Evolutionary conservation across 2,888 invertebrate genomes (phyloP).

Genomic region (Eupithecia subumbrata): DNA sequence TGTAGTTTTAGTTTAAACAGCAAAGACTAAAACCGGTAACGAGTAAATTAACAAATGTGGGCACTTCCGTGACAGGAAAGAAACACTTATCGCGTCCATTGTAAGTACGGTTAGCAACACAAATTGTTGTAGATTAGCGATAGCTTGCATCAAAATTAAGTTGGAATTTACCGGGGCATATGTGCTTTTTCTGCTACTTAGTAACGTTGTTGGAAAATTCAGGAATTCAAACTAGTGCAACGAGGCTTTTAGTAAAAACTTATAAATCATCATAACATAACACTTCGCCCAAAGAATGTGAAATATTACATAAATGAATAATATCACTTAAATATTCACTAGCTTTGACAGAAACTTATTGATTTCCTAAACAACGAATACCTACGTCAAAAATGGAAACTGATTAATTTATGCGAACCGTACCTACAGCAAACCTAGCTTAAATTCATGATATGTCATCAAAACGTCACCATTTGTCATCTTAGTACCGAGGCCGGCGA

Average conservation of each 20-base stretch:
- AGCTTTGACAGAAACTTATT: not conserved
- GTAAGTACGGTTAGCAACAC: conserved; percentile 53
- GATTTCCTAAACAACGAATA: not conserved
- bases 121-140: conserved; percentile 38
- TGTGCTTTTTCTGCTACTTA: conserved; percentile 1
- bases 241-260: not conserved
- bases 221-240: not conserved
- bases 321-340: not conserved
- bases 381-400: not conserved
- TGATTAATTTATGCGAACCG: not conserved
- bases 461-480: conserved; percentile 43
- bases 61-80: conserved; percentile 74
- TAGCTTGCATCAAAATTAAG: conserved; percentile 42
- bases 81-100: conserved; percentile 69
- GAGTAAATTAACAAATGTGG: conserved; percentile 72
- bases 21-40: conserved; percentile 59
- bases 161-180: conserved; percentile 26
- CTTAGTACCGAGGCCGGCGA: conserved; percentile 32
- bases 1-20: conserved; percentile 59
- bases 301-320: not conserved
- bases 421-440: not conserved
- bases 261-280: not conserved
- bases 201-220: not conserved
- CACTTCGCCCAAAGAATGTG: not conserved
- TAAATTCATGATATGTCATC: conserved; percentile 22